Percentiles rank a stretch among this genome's conserved stretches.
Conservation (phyloP, 2,888 invertebrate species). For the Antheraea yamamai region DNA sequence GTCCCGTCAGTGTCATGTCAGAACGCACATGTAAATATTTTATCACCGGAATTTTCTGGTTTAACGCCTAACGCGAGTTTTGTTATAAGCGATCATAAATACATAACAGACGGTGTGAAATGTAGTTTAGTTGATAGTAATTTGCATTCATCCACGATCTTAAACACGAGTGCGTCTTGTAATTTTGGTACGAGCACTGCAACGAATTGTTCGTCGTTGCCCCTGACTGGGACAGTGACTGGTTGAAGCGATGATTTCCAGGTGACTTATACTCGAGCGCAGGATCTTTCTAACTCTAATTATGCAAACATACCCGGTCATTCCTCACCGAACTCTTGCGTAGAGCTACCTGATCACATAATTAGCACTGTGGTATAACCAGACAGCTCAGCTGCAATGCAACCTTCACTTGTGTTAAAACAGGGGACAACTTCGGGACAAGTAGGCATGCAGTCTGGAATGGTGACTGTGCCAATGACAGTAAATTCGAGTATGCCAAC, state of each 20-base stretch:
- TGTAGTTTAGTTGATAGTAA: conserved; percentile 57
- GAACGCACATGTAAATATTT: conserved; percentile 65
- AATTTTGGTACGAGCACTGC: conserved; percentile 50
- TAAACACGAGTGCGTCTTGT: conserved; percentile 49
- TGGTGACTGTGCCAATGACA: conserved; percentile 85
- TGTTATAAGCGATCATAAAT: conserved; percentile 72
- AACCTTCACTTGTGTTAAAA: conserved; percentile 76
- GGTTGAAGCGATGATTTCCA: conserved; percentile 80
- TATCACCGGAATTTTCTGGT: conserved; percentile 84
- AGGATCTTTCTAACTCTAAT: conserved; percentile 66
- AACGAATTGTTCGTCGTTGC: conserved; percentile 45
- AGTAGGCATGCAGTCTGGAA: conserved; percentile 76
- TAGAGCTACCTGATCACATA: conserved; percentile 82
- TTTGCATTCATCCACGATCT: conserved; percentile 51
- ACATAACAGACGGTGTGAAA: conserved; percentile 54
- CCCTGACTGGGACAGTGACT: conserved; percentile 52
- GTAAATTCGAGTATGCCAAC: conserved; percentile 82
- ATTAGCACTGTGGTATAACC: conserved; percentile 67
- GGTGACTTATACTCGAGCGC: conserved; percentile 79
- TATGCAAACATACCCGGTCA: conserved; percentile 65
- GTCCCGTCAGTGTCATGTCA: conserved; percentile 74
- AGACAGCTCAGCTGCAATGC: conserved; percentile 68
- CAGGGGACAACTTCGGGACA: conserved; percentile 61
- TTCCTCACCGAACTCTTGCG: conserved; percentile 86
- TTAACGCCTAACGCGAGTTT: conserved; percentile 86